Conservation (phyloP, 23 tunicate species). For the Oikopleura dioica region DNA sequence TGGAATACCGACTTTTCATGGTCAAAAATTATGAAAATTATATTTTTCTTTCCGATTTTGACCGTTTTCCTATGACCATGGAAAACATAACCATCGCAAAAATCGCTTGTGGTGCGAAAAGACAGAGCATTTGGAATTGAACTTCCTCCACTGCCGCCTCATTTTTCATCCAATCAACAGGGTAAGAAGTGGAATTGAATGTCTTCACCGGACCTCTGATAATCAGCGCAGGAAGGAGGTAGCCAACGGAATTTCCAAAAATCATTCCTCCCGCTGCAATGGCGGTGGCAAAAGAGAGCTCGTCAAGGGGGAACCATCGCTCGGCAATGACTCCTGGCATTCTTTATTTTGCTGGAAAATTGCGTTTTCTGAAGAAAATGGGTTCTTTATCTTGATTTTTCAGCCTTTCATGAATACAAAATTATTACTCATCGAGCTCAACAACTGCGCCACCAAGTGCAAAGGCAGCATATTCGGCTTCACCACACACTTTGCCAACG, state of each 20-base stretch:
- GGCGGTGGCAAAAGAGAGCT: background rate
- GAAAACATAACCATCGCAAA: background rate
- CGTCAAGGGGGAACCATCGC: background rate
- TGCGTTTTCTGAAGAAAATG: no score
- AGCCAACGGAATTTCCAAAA: background rate
- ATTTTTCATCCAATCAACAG: background rate
- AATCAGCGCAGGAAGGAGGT: background rate
- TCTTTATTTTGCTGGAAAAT: no score
- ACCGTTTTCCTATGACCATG: background rate
- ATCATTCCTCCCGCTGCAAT: background rate
- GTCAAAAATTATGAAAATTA: no score
- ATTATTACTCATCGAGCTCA: background rate
- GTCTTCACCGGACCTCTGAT: background rate
- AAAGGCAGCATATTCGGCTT: background rate
- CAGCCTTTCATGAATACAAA: background rate
- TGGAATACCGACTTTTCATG: background rate
- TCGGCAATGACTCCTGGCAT: background rate
- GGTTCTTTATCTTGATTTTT: no score
- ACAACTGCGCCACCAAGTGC: background rate
- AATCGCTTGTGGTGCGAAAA: background rate
- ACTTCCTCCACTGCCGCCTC: slow-evolving; percentile 7
- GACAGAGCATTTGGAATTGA: background rate
- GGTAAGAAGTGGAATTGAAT: background rate
- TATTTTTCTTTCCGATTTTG: no score
- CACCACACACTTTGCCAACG: slow-evolving; percentile 5